phyloP scores from a whole-genome alignment of 2,797 vertebrate genomes.

The Hozukius guyotensis region DNA sequence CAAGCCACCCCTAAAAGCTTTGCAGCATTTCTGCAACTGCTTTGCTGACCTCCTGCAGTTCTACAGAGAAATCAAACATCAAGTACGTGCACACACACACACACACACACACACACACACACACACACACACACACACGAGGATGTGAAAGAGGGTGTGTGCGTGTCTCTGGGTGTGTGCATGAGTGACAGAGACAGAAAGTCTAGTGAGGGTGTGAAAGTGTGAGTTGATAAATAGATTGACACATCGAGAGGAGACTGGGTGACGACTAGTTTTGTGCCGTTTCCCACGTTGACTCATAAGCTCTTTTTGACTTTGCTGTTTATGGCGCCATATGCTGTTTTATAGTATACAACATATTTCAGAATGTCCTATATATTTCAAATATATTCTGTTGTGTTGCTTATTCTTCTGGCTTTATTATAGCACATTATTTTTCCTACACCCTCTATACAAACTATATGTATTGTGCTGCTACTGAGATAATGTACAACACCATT shows the following conservation, averaged over 20 bases:
- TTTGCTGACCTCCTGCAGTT: background rate
- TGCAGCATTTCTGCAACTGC: background rate
- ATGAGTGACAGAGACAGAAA: conserved; percentile 14
- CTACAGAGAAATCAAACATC: background rate
- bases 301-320: background rate
- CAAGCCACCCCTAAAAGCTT: background rate
- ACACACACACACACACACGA: background rate
- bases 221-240: background rate
- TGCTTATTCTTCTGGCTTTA: background rate
- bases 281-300: background rate
- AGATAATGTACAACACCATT: background rate
- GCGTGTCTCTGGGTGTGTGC: background rate
- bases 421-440: background rate
- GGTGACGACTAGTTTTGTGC: background rate
- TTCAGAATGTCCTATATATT: background rate
- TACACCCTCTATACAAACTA: background rate
- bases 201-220: conserved; percentile 19
- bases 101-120: background rate
- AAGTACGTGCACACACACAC: background rate
- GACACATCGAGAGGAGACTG: background rate
- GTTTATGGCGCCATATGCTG: background rate
- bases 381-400: background rate
- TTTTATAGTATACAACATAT: background rate
- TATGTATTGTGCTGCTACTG: background rate
- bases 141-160: background rate